Conservation (phyloP, 2,797 vertebrate genomes). For the Pseudomugil tenellus region DNA sequence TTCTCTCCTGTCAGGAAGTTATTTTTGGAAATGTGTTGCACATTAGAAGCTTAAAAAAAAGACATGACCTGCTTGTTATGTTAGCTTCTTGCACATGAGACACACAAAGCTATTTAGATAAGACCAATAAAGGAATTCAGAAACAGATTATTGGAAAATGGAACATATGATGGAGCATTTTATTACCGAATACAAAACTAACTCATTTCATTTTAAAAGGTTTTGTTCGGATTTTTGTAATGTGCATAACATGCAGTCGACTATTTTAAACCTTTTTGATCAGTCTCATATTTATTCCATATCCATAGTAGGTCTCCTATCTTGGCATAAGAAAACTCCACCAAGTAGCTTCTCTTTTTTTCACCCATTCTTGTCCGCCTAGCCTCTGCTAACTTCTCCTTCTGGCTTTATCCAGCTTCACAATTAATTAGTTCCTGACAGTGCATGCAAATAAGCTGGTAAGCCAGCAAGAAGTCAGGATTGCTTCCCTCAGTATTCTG, state of each 20-base stretch:
- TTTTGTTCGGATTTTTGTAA: neutral
- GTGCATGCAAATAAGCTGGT: neutral
- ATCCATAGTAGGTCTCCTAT: too few species aligned
- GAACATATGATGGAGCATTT: neutral
- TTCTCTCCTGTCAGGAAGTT: conserved; percentile 29
- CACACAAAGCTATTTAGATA: neutral
- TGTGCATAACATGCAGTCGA: neutral
- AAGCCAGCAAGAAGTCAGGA: neutral
- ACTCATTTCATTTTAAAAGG: neutral
- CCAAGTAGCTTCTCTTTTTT: too few species aligned
- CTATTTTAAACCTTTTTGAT: too few species aligned
- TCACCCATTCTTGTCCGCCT: too few species aligned
- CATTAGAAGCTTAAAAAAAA: conserved; percentile 26
- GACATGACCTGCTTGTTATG: conserved; percentile 25
- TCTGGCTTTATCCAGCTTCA: neutral
- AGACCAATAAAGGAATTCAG: neutral
- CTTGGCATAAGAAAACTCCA: too few species aligned
- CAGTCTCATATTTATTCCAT: too few species aligned
- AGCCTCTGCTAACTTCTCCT: neutral
- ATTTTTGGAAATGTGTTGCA: conserved; percentile 33
- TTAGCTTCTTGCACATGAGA: conserved; percentile 1
- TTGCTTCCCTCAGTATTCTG: neutral
- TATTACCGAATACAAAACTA: too few species aligned
- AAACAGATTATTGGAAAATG: neutral
- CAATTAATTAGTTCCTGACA: neutral